phyloP scores from a whole-genome alignment of 2,797 vertebrate species.

The Coracias cyanogaster region DNA sequence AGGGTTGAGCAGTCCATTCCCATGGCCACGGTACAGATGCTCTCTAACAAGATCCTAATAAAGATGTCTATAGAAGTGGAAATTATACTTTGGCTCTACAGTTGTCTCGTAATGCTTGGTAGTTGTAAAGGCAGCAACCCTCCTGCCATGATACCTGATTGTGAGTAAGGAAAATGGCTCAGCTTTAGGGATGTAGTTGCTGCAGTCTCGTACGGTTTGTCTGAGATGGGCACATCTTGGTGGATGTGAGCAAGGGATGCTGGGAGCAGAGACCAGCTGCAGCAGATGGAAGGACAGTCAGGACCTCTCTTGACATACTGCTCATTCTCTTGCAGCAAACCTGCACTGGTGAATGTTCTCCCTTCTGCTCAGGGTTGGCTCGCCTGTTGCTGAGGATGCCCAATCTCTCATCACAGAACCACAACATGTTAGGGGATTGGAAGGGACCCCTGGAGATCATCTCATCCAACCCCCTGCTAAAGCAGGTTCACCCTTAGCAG shows the following conservation, averaged over 20 bases:
- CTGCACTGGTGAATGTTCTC: fast-evolving
- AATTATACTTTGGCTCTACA: background rate
- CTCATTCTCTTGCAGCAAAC: background rate
- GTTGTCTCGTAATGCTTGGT: background rate
- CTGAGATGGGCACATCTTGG: fast-evolving
- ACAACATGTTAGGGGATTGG: background rate
- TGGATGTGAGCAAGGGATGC: background rate
- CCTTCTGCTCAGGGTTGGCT: background rate
- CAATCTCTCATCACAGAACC: background rate
- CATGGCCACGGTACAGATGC: fast-evolving
- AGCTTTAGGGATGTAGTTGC: background rate
- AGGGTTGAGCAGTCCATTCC: background rate
- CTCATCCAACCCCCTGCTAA: background rate
- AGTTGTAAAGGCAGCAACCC: fast-evolving
- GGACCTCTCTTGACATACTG: fast-evolving
- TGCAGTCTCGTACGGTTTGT: fast-evolving
- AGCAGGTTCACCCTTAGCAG: background rate
- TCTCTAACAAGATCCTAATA: background rate
- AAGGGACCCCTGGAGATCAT: background rate
- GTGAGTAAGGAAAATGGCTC: background rate
- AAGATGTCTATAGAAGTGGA: background rate
- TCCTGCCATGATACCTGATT: too few species aligned
- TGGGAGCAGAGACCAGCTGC: background rate
- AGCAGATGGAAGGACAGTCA: fast-evolving
- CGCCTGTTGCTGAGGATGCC: background rate